A percentile compares a stretch with the other conserved stretches of the same genome.
phyloP scores from a whole-genome alignment of 2,888 invertebrate species.

The Mystacides longicornis region DNA sequence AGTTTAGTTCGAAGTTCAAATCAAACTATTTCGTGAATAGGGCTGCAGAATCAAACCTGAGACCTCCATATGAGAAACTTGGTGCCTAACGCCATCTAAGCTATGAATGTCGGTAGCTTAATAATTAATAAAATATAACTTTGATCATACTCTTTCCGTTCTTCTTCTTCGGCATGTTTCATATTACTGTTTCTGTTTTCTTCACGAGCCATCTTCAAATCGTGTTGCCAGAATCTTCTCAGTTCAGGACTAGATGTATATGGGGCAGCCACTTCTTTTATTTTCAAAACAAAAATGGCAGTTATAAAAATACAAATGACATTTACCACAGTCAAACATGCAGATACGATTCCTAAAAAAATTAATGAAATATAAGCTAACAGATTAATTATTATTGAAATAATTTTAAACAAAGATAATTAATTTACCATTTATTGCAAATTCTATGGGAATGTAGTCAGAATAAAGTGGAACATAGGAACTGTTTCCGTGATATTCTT shows the following conservation, averaged over 20 bases:
- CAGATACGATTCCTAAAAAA: slow-evolving; percentile 59
- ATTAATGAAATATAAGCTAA: neutral
- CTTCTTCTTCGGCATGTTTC: slow-evolving; percentile 51
- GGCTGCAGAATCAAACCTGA: too few relatives aligned
- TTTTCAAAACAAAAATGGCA: slow-evolving; percentile 72
- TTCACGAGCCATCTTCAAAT: slow-evolving; percentile 66
- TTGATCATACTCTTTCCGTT: slow-evolving; percentile 42
- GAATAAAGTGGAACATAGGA: slow-evolving; percentile 63
- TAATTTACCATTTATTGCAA: slow-evolving; percentile 57
- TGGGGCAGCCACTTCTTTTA: slow-evolving; percentile 78
- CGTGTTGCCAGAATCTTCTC: slow-evolving; percentile 72
- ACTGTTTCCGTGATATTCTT: slow-evolving; percentile 53
- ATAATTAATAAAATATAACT: neutral
- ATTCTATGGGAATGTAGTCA: slow-evolving; percentile 68
- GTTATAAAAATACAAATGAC: slow-evolving; percentile 78
- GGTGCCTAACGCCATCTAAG: neutral
- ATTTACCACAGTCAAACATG: slow-evolving; percentile 71
- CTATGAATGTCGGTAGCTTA: neutral
- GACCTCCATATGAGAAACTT: neutral
- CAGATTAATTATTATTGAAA: neutral
- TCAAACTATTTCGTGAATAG: too few relatives aligned
- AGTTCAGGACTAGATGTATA: slow-evolving; percentile 68
- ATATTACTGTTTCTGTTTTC: slow-evolving; percentile 45
- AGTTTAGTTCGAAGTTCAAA: too few relatives aligned
- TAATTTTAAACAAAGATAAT: neutral